Conservation (phyloP, 1,140 invertebrate species). For the Marisa cornuarietis region DNA sequence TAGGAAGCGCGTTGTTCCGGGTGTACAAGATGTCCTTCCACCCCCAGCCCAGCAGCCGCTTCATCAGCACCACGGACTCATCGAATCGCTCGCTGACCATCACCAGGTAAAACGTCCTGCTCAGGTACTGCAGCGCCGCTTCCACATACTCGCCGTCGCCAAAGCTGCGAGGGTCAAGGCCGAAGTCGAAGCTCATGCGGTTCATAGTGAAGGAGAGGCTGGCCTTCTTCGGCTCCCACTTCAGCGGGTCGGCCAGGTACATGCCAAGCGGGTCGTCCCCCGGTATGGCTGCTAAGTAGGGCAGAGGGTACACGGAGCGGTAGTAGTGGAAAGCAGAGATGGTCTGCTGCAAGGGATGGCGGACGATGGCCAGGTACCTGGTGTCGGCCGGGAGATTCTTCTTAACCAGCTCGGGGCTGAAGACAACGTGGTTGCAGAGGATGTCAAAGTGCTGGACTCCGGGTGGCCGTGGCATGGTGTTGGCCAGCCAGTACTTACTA, state of each 20-base stretch:
- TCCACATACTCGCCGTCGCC: conserved; percentile 29
- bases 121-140: conserved; percentile 17
- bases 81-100: conserved; percentile 70
- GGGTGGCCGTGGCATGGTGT: conserved; percentile 18
- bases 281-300: not conserved
- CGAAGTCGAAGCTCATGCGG: conserved; percentile 45
- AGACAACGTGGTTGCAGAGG: conserved; percentile 44
- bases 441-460: conserved; percentile 35
- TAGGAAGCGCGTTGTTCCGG: conserved; percentile 9
- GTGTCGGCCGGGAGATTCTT: conserved; percentile 35
- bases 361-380: conserved; percentile 35
- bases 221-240: not conserved
- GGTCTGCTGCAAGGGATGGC: conserved; percentile 41
- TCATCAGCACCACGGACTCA: conserved; percentile 69
- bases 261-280: not conserved
- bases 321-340: conserved; percentile 39
- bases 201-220: conserved; percentile 37
- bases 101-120: conserved; percentile 66
- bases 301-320: not conserved
- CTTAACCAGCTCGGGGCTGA: conserved; percentile 25
- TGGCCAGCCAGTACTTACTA: conserved; percentile 1
- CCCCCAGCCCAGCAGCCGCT: conserved; percentile 68
- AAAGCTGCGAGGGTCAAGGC: not conserved
- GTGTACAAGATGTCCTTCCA: conserved; percentile 64
- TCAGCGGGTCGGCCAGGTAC: not conserved